phyloP scores from a whole-genome alignment of 2,888 invertebrate genomes.

The Ennomos erosarius region DNA sequence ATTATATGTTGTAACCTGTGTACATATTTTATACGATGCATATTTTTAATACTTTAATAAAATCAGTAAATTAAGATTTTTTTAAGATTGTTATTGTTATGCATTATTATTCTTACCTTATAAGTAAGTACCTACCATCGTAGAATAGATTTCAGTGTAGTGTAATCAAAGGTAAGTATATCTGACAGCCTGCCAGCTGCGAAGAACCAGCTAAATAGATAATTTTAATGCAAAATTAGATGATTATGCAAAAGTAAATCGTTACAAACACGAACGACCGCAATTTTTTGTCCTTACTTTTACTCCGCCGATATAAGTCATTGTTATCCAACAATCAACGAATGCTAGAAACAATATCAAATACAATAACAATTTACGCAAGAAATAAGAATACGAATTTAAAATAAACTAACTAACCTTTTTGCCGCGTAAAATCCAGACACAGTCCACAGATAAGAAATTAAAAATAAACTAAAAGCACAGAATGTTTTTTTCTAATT shows the following conservation, averaged over 20 bases:
- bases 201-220: no score
- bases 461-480: constrained; percentile 62
- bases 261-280: constrained; percentile 23
- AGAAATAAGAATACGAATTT: constrained; percentile 13
- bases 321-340: constrained; percentile 45
- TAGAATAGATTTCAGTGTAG: no score
- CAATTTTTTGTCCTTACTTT: constrained; percentile 43
- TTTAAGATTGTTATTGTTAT: no score
- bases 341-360: constrained; percentile 39
- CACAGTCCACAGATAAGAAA: constrained; percentile 62
- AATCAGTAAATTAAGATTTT: no score
- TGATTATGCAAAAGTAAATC: neutral
- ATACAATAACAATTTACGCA: constrained; percentile 28
- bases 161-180: no score
- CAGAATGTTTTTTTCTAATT: constrained; percentile 46
- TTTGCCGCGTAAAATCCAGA: constrained; percentile 64
- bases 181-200: no score
- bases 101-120: no score
- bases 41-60: no score
- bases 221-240: no score
- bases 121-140: no score
- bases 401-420: constrained; percentile 59
- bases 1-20: no score
- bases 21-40: no score
- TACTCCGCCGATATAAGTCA: constrained; percentile 43